Conservation (phyloP, 2,888 invertebrate species). For the Drosophila siamana region DNA sequence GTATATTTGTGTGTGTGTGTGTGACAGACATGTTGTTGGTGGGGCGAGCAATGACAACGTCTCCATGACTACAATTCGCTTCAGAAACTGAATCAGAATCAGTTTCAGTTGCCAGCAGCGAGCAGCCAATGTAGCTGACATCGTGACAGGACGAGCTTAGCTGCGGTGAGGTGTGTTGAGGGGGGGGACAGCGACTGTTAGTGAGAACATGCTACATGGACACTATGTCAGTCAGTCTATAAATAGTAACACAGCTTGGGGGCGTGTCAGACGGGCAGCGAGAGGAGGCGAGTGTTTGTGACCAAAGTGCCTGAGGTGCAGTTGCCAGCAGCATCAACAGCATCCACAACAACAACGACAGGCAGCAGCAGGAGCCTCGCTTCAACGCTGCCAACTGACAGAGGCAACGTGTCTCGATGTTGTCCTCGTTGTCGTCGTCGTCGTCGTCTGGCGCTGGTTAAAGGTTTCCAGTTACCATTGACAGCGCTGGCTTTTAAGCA, state of each 20-base stretch:
- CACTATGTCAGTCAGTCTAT: constrained; percentile 67
- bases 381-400: constrained; percentile 32
- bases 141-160: not conserved
- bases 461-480: constrained; percentile 46
- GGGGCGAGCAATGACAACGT: constrained; percentile 37
- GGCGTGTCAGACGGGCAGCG: not conserved
- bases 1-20: constrained; percentile 22
- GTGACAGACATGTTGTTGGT: constrained; percentile 27
- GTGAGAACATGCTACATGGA: constrained; percentile 56
- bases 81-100: constrained; percentile 35
- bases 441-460: constrained; percentile 50
- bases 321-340: constrained; percentile 37
- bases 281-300: constrained; percentile 7
- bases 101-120: constrained; percentile 43
- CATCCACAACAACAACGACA: constrained; percentile 17
- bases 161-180: not conserved
- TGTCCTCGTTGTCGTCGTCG: constrained; percentile 22
- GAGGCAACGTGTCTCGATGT: constrained; percentile 44
- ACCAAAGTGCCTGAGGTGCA: constrained; percentile 48
- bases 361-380: not conserved
- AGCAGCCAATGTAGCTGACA: constrained; percentile 22
- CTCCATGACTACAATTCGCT: constrained; percentile 62
- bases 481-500: constrained; percentile 48
- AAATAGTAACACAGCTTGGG: constrained; percentile 57
- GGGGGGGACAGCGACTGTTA: constrained; percentile 16